A percentile compares a stretch with the other conserved stretches of the same genome.
Evolutionary conservation across 1,140 invertebrate species (phyloP).

Genomic region (Heterodera schachtii): DNA sequence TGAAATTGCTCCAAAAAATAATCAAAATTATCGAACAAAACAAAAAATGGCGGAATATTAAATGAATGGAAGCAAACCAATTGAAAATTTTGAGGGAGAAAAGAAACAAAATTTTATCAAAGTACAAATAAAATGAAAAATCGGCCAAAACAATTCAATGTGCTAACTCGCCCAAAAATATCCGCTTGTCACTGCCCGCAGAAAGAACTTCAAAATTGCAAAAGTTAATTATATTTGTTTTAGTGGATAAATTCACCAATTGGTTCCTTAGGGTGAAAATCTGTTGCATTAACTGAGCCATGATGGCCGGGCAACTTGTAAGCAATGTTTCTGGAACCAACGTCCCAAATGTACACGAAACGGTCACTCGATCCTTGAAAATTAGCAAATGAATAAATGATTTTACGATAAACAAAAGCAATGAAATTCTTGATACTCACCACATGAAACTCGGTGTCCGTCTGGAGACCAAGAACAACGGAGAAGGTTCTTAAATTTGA

Average conservation of each 20-base stretch:
- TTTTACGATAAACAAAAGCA: background rate
- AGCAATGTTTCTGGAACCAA: conserved; percentile 80
- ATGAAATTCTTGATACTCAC: conserved; percentile 64
- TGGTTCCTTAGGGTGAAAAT: conserved; percentile 92
- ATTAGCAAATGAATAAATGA: background rate
- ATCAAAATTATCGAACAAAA: background rate
- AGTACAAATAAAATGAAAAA: conserved; percentile 1
- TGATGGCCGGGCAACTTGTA: conserved; percentile 98
- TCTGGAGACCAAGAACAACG: conserved; percentile 84
- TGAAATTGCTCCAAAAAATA: background rate
- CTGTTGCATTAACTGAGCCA: conserved; percentile 92
- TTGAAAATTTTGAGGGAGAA: background rate
- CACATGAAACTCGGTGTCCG: conserved; percentile 81
- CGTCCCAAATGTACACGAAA: conserved; percentile 96
- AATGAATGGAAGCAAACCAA: background rate
- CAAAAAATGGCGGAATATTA: background rate
- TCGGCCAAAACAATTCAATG: conserved; percentile 27
- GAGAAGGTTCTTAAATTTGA: conserved; percentile 74
- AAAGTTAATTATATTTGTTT: background rate
- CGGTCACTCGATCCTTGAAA: conserved; percentile 78
- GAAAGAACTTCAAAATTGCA: conserved; percentile 77
- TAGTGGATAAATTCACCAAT: conserved; percentile 72
- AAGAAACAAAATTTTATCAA: background rate
- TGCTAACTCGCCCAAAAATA: conserved; percentile 83
- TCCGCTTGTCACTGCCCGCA: conserved; percentile 89